phyloP scores from a whole-genome alignment of 2,888 invertebrate genomes.

The Chorisops tibialis region DNA sequence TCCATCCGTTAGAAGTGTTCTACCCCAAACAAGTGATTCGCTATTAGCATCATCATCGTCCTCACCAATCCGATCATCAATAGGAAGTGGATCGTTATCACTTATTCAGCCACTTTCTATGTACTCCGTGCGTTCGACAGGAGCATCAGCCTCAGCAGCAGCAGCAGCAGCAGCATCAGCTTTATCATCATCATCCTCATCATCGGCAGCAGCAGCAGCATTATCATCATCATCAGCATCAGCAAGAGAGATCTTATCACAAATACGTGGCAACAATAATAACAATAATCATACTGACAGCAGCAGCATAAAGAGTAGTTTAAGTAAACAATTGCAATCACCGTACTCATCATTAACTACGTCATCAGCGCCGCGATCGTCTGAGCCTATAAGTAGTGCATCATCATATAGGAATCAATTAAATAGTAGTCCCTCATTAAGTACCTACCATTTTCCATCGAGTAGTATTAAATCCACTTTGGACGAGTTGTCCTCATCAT shows the following conservation, averaged over 20 bases:
- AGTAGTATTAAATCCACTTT: conserved; percentile 31
- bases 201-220: conserved; percentile 39
- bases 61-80: conserved; percentile 37
- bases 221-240: conserved; percentile 43
- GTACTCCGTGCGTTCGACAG: conserved; percentile 47
- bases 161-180: conserved; percentile 44
- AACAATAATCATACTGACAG: conserved; percentile 30
- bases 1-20: conserved; percentile 32
- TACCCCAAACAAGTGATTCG: conserved; percentile 24
- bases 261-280: conserved; percentile 25
- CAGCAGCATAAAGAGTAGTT: conserved; percentile 22
- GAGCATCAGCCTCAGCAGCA: conserved; percentile 46
- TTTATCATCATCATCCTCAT: conserved; percentile 43
- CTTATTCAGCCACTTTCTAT: conserved; percentile 47
- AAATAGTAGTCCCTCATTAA: conserved; percentile 37
- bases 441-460: conserved; percentile 35
- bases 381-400: conserved; percentile 40
- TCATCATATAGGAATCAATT: conserved; percentile 36
- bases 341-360: conserved; percentile 20
- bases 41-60: conserved; percentile 31
- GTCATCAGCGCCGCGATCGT: not conserved
- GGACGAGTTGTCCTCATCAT: conserved; percentile 34
- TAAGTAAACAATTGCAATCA: conserved; percentile 32
- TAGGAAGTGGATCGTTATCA: conserved; percentile 45
- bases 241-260: conserved; percentile 24